Conservation (phyloP, 2,888 invertebrate species). For the Morpho helenor region DNA sequence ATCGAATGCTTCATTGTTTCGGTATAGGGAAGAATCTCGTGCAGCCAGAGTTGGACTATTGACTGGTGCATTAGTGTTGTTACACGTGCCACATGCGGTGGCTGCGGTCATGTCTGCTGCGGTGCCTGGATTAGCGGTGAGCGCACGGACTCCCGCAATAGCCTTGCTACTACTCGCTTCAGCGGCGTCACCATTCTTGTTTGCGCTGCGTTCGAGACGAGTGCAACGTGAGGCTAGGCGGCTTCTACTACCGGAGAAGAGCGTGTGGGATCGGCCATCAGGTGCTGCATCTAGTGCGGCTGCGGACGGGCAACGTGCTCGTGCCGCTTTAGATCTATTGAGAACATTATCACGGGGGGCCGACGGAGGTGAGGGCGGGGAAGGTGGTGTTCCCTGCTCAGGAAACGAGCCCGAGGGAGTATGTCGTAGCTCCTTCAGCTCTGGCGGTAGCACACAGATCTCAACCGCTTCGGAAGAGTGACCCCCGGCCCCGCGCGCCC, state of each 20-base stretch:
- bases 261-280: slow-evolving; percentile 74
- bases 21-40: slow-evolving; percentile 92
- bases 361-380: slow-evolving; percentile 48
- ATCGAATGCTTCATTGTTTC: slow-evolving; percentile 90
- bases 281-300: slow-evolving; percentile 77
- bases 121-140: slow-evolving; percentile 71
- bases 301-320: slow-evolving; percentile 73
- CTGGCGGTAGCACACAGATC: slow-evolving; percentile 81
- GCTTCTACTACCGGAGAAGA: slow-evolving; percentile 42
- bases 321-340: slow-evolving; percentile 63
- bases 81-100: slow-evolving; percentile 83
- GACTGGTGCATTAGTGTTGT: slow-evolving; percentile 85
- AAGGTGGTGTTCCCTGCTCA: slow-evolving; percentile 33
- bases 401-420: slow-evolving; percentile 72
- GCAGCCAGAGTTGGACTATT: slow-evolving; percentile 87
- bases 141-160: slow-evolving; percentile 69
- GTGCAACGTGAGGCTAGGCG: slow-evolving; percentile 44
- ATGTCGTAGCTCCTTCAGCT: slow-evolving; percentile 81
- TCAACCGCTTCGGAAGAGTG: slow-evolving; percentile 81
- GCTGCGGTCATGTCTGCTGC: slow-evolving; percentile 62
- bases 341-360: slow-evolving; percentile 66
- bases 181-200: slow-evolving; percentile 84
- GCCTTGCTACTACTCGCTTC: slow-evolving; percentile 80
- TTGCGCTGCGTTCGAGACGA: slow-evolving; percentile 22
- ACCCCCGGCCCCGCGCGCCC: slow-evolving; percentile 40